These are phyloP conservation scores for Patella caerulea DNA, from an alignment of 2,888 invertebrate species.

Conservation along the genomic window DNA sequence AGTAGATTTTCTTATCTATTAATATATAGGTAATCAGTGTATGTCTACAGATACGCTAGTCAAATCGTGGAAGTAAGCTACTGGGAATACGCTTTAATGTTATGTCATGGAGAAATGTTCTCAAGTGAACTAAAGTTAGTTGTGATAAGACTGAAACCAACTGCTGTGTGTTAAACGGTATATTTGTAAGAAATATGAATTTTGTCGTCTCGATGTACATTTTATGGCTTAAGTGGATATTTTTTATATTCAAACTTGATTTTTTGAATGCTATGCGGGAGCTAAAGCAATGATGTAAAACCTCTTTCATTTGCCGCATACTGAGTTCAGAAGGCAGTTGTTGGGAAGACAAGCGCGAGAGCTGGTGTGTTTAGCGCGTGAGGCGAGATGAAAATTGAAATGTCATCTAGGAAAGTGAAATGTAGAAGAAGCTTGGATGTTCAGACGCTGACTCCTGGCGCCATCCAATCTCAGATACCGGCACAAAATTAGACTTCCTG, in stretches of 20 bases:
- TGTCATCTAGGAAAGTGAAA: conserved; percentile 6
- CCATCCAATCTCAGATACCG: background rate
- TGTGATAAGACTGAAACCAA: background rate
- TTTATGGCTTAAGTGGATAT: background rate
- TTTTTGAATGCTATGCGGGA: background rate
- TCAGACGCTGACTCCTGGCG: conserved; percentile 10
- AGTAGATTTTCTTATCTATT: no score
- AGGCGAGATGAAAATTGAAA: conserved; percentile 3
- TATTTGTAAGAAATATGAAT: conserved; percentile 5
- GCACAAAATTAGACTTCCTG: conserved; percentile 10
- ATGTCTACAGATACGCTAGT: no score
- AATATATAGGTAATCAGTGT: no score
- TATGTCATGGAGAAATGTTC: background rate
- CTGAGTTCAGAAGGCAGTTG: background rate
- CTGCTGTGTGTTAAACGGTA: conserved; percentile 5
- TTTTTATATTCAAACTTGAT: background rate
- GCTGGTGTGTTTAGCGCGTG: conserved; percentile 2
- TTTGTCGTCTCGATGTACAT: background rate
- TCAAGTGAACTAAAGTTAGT: conserved; percentile 1
- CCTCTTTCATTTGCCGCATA: background rate
- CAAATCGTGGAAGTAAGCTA: no score
- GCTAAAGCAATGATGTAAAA: background rate
- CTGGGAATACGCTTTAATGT: no score
- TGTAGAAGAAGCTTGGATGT: conserved; percentile 8
- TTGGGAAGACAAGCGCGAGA: background rate